Conservation (phyloP, 23 tunicate species). For the Halocynthia aurantium region DNA sequence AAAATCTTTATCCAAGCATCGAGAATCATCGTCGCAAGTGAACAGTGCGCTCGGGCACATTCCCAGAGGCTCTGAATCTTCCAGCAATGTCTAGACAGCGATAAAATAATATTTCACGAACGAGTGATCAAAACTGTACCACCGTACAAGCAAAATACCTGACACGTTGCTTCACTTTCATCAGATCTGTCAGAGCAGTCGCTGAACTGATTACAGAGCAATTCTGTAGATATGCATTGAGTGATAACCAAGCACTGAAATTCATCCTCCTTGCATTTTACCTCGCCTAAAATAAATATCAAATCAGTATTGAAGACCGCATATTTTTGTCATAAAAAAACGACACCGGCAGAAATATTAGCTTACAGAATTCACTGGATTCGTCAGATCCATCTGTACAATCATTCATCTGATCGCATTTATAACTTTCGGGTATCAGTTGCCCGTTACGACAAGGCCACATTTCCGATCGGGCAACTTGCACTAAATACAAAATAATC, state of each 20-base stretch:
- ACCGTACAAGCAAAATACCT: background rate
- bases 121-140: background rate
- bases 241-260: background rate
- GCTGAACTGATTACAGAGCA: background rate
- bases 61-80: background rate
- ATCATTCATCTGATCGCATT: background rate
- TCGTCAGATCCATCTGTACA: background rate
- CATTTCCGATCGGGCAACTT: background rate
- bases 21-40: background rate
- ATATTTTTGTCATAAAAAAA: background rate
- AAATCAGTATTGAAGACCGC: no score
- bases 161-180: background rate
- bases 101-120: no score
- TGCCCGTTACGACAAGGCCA: background rate
- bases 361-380: slow-evolving; percentile 1
- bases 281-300: background rate
- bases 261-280: background rate
- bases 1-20: background rate
- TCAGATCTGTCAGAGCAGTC: background rate
- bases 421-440: background rate
- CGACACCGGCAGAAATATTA: background rate
- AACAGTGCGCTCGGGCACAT: slow-evolving; percentile 1
- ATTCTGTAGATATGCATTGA: background rate
- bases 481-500: no score
- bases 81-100: background rate